These are phyloP conservation scores for Muscicapa comitata DNA, from an alignment of 2,797 vertebrate genomes.

Conservation along the genomic window DNA sequence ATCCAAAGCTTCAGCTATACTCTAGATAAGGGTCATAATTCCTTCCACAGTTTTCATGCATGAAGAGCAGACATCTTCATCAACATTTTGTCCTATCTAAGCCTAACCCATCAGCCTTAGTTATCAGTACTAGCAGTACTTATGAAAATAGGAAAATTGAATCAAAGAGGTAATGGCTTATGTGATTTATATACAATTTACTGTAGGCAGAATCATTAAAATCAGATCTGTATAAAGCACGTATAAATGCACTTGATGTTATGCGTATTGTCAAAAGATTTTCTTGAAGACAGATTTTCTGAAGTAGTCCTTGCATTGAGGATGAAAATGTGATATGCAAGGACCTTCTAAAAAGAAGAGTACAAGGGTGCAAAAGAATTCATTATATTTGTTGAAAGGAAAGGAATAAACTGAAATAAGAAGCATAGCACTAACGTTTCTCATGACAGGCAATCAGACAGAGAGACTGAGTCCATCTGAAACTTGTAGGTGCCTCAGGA, in stretches of 20 bases:
- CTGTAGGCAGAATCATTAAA: not conserved
- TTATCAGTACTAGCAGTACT: not conserved
- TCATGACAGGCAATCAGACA: constrained; percentile 30
- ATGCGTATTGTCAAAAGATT: not conserved
- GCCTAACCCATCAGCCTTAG: not conserved
- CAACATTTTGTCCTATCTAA: not conserved
- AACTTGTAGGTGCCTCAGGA: constrained; percentile 40
- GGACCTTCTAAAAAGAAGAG: constrained; percentile 1
- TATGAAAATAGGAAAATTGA: not conserved
- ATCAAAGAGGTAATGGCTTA: not conserved
- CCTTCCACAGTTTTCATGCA: not conserved
- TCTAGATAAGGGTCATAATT: not conserved
- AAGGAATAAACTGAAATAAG: constrained; percentile 38
- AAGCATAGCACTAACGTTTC: not conserved
- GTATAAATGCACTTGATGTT: not conserved
- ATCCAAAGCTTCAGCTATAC: not conserved
- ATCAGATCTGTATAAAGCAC: not conserved
- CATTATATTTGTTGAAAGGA: not conserved
- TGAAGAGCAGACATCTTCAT: not conserved
- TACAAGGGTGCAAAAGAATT: not conserved
- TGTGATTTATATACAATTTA: not conserved
- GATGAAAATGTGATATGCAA: not conserved
- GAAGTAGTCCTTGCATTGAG: not conserved
- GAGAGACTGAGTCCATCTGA: constrained; percentile 32
- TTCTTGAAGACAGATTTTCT: constrained; percentile 6